Evolutionary conservation across 2,797 vertebrate species (phyloP), one percentile per base, ranked within the genome.

Genomic region (Clamator glandarius): DNA sequence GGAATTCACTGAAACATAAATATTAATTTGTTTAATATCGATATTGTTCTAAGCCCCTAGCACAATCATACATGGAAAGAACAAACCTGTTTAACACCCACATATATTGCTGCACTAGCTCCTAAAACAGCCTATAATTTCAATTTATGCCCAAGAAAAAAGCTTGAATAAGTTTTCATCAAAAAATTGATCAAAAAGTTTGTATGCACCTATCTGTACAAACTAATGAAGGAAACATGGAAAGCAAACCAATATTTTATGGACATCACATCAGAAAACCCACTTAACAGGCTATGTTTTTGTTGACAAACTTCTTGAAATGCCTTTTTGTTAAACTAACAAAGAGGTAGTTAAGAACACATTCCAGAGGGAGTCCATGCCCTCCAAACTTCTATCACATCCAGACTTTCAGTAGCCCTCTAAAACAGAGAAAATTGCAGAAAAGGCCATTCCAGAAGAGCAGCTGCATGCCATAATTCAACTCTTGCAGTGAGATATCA

Each of bases 231-330:
- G 36, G 25, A 73, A 90, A 78, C 19, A 42, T 41, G 66, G 78
- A 90, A 92, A 84, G 46, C 41, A 86, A 92, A 48, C 35, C 14
- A 44, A 28, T 17, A 18, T 21, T 44, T 9, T 31, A 55, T 1
- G 66, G 78, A 73, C 17, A 39, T 23, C 84, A 92, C 78, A 92
- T 79, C 69, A 95, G 82, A 95, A 94, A 93, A 35, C 9, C 51
- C 73, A 84, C 80, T 91, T 91, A 64, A 78, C 8, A 81, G 62
- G 55, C 39, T 72, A 31, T 2, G 8, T 17, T 63, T 82, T 64
- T 82, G 63, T 68, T 66, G 17, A 83, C 0, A 0, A 90, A 74
- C 58, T 94, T 94, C 85, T 68, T 75, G 62, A 83, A 89, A 86
- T 2, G 3, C 31, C 58, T 89, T 89, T 92, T 41, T 85, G 70